These are phyloP conservation scores for Theonella swinhoei DNA, from an alignment of 37 sponge, comb jelly and placozoan species.

Conservation along the genomic window DNA sequence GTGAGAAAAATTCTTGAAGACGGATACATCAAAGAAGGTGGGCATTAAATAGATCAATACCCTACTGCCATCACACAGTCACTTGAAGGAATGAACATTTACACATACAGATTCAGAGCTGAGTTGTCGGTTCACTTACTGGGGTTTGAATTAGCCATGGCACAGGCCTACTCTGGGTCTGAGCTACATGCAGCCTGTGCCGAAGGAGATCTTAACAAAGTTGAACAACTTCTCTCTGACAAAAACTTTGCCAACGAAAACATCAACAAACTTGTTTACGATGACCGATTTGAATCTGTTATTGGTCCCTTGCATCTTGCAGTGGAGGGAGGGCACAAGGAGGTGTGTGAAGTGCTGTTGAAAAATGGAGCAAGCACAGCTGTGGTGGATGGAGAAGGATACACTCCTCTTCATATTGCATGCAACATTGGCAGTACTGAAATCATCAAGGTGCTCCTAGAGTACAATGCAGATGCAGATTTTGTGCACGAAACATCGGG, in stretches of 20 bases:
- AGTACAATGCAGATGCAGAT: conserved; percentile 59
- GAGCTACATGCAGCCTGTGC: conserved; percentile 44
- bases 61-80: too few relatives aligned
- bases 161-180: conserved; percentile 28
- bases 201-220: conserved; percentile 59
- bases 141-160: neutral
- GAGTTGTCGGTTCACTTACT: too few relatives aligned
- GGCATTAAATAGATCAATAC: too few relatives aligned
- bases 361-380: conserved; percentile 59
- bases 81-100: too few relatives aligned
- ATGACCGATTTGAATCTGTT: conserved; percentile 38
- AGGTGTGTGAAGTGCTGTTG: conserved; percentile 58
- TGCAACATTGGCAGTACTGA: conserved; percentile 68
- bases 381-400: conserved; percentile 69
- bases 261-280: conserved; percentile 60
- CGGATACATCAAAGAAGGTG: too few relatives aligned
- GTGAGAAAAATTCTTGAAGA: too few relatives aligned
- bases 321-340: conserved; percentile 57
- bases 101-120: too few relatives aligned
- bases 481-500: conserved; percentile 39
- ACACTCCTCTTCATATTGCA: conserved; percentile 73
- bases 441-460: conserved; percentile 58
- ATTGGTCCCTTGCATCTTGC: conserved; percentile 75
- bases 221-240: conserved; percentile 70
- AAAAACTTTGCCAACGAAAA: conserved; percentile 61